A percentile compares a stretch with the other conserved stretches of the same genome.
Evolutionary conservation across 2,888 invertebrate species (phyloP).

Genomic region (Brenthis hecate): DNA sequence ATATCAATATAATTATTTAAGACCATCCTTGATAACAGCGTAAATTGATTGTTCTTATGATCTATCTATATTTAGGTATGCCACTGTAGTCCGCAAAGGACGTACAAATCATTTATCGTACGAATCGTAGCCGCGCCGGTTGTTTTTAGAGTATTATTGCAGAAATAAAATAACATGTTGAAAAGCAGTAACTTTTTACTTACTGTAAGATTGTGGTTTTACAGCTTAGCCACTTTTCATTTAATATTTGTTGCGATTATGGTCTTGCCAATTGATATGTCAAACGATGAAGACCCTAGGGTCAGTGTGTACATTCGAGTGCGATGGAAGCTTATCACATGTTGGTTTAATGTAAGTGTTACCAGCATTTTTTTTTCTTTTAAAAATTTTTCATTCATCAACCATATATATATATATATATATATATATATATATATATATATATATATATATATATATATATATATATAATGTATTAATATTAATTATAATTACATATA

Average conservation of each 20-base stretch:
- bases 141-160: background rate
- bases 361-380: background rate
- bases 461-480: no score
- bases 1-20: background rate
- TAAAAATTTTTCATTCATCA: background rate
- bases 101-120: conserved; percentile 18
- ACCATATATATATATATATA: no score
- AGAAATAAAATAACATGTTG: conserved; percentile 8
- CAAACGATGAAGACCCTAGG: conserved; percentile 50
- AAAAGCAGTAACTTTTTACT: conserved; percentile 35
- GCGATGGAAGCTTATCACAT: conserved; percentile 56
- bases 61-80: conserved; percentile 6
- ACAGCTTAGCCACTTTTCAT: conserved; percentile 45
- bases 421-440: no score
- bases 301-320: conserved; percentile 47
- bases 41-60: background rate
- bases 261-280: conserved; percentile 52
- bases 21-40: background rate
- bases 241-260: conserved; percentile 47
- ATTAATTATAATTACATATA: no score
- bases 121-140: conserved; percentile 21
- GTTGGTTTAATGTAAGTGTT: conserved; percentile 59
- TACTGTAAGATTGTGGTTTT: conserved; percentile 41
- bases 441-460: no score
- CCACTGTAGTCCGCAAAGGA: conserved; percentile 2